These are phyloP conservation scores for Anas platyrhynchos DNA, from an alignment of 2,113 vertebrate genomes.

Conservation along the genomic window DNA sequence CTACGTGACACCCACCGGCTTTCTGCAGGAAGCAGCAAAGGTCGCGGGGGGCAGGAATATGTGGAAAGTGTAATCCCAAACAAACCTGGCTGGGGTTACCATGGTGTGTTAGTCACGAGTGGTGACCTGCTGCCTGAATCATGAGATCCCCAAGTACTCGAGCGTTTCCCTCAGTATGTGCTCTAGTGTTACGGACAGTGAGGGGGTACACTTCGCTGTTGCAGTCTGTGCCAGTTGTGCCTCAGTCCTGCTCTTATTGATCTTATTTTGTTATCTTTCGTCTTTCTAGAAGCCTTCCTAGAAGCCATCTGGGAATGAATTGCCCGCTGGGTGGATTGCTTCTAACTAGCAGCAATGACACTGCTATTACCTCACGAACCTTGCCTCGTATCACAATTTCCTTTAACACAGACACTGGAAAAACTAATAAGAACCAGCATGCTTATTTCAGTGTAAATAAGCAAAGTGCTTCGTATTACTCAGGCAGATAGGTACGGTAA, in stretches of 20 bases:
- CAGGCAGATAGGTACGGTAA: background rate
- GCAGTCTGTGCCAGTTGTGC: background rate
- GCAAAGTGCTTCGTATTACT: background rate
- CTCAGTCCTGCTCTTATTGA: background rate
- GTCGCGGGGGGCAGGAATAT: background rate
- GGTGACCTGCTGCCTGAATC: background rate
- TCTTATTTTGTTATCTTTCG: background rate
- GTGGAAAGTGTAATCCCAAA: background rate
- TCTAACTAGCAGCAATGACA: background rate
- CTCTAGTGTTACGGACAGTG: background rate
- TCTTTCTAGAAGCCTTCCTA: background rate
- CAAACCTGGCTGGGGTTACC: background rate
- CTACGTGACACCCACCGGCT: background rate
- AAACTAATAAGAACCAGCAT: background rate
- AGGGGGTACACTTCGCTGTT: rapidly evolving
- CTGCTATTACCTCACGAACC: background rate
- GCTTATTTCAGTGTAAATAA: background rate
- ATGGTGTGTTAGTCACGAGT: background rate
- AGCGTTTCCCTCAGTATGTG: background rate
- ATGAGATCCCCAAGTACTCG: background rate
- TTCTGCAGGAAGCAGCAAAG: background rate
- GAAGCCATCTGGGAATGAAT: background rate
- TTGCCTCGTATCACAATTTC: background rate
- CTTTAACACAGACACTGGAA: background rate
- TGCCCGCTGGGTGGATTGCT: background rate